phyloP scores from a whole-genome alignment of 1,140 invertebrate genomes.

The Lethrus apterus region DNA sequence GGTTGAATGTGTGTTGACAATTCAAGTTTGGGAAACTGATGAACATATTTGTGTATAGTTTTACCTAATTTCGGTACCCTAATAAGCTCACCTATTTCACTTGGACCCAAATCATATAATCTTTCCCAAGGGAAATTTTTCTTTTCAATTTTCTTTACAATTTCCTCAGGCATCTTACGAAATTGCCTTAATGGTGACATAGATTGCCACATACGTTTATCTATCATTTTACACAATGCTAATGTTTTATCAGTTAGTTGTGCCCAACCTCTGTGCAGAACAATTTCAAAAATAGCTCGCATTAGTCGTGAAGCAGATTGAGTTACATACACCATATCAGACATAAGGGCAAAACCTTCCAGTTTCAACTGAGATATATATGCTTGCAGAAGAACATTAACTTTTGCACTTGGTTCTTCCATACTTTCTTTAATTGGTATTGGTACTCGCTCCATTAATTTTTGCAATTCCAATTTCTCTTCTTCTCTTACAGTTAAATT shows the following conservation, averaged over 20 bases:
- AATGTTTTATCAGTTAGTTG: slow-evolving; percentile 94
- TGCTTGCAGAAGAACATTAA: slow-evolving; percentile 91
- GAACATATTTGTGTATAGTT: slow-evolving; percentile 95
- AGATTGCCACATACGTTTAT: slow-evolving; percentile 98
- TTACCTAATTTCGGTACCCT: slow-evolving; percentile 94
- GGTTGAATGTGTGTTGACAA: slow-evolving; percentile 95
- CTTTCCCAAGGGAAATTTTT: slow-evolving; percentile 93
- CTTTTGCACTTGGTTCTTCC: slow-evolving; percentile 97
- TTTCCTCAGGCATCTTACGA: slow-evolving; percentile 95
- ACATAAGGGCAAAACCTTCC: slow-evolving; percentile 97
- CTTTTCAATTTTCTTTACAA: slow-evolving; percentile 97
- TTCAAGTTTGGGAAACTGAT: slow-evolving; percentile 94
- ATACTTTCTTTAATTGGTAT: slow-evolving; percentile 99
- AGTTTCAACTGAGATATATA: slow-evolving; percentile 98
- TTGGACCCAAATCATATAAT: slow-evolving; percentile 92
- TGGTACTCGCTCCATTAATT: slow-evolving; percentile 94
- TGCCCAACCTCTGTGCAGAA: slow-evolving; percentile 86
- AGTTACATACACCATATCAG: slow-evolving; percentile 99
- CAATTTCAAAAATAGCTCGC: slow-evolving; percentile 97
- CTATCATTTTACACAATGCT: slow-evolving; percentile 97
- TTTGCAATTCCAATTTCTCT: slow-evolving; percentile 95
- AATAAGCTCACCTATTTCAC: slow-evolving; percentile 96
- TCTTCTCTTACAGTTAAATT: slow-evolving; percentile 94
- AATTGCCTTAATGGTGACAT: slow-evolving; percentile 99
- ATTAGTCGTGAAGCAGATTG: slow-evolving; percentile 94